Evolutionary conservation across 2,113 vertebrate species (phyloP).

Genomic region (Neopipo cinnamomea): DNA sequence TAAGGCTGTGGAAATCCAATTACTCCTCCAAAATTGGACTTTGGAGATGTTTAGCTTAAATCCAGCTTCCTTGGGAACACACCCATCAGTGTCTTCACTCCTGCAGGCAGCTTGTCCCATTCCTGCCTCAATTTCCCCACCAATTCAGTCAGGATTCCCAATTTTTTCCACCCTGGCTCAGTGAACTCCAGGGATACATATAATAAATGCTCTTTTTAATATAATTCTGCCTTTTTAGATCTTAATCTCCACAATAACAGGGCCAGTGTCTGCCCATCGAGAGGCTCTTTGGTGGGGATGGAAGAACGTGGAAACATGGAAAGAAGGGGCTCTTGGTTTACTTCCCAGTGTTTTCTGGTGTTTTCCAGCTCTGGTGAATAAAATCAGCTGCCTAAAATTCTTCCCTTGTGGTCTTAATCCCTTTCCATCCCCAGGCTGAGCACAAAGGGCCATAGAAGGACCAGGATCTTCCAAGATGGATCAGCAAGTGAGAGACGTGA

Average conservation of each 20-base stretch:
- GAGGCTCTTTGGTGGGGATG: not conserved
- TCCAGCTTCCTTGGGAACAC: not conserved
- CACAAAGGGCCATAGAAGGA: not conserved
- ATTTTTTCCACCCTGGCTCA: not conserved
- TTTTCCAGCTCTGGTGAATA: not conserved
- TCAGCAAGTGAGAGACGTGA: not conserved
- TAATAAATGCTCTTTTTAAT: not conserved
- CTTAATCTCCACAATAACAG: not conserved
- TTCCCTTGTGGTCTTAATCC: not conserved
- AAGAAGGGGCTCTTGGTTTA: not conserved
- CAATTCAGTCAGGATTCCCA: rapidly evolving
- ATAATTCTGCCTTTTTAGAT: not conserved
- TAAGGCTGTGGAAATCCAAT: not conserved
- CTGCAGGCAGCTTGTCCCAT: not conserved
- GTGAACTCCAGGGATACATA: not conserved
- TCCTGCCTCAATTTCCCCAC: not conserved
- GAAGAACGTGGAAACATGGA: not conserved
- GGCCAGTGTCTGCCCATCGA: not conserved
- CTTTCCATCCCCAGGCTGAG: not conserved
- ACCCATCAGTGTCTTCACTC: not conserved
- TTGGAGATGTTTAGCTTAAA: not conserved
- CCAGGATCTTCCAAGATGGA: not conserved
- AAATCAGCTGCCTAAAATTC: not conserved
- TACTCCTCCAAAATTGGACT: not conserved
- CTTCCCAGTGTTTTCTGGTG: not conserved